Evolutionary conservation across 2,888 invertebrate species (phyloP).

Genomic region (Apotomis capreana): DNA sequence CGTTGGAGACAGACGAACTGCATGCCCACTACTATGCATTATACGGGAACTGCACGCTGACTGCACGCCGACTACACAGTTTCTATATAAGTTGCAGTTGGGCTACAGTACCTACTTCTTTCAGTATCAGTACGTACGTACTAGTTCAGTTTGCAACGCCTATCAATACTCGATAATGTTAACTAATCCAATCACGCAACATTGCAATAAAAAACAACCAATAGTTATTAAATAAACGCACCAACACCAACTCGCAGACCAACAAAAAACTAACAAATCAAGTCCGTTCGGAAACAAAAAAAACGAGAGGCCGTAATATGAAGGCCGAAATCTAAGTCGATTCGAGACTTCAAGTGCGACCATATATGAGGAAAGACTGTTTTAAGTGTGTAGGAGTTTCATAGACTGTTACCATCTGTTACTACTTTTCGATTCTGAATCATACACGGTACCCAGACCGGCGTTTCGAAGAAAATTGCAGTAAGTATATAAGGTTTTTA

Average conservation of each 20-base stretch:
- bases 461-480: background rate
- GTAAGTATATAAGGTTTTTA: background rate
- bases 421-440: slow-evolving; percentile 7
- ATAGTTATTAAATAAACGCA: background rate
- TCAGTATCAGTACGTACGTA: too few relatives aligned
- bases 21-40: too few relatives aligned
- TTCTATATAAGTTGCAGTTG: too few relatives aligned
- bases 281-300: slow-evolving; percentile 15
- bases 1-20: too few relatives aligned
- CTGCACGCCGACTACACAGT: too few relatives aligned
- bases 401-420: background rate
- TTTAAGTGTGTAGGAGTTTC: background rate
- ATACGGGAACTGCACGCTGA: too few relatives aligned
- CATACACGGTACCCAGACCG: background rate
- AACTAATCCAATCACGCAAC: background rate
- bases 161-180: background rate
- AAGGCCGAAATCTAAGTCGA: slow-evolving; percentile 26
- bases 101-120: too few relatives aligned
- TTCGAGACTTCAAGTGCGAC: background rate
- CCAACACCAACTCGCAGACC: slow-evolving; percentile 12
- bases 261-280: slow-evolving; percentile 28
- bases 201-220: background rate
- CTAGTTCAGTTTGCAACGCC: too few relatives aligned
- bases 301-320: slow-evolving; percentile 12
- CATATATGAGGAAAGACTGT: background rate